phyloP scores from a whole-genome alignment of 2,888 invertebrate genomes.

The Ganaspis brasiliensis region DNA sequence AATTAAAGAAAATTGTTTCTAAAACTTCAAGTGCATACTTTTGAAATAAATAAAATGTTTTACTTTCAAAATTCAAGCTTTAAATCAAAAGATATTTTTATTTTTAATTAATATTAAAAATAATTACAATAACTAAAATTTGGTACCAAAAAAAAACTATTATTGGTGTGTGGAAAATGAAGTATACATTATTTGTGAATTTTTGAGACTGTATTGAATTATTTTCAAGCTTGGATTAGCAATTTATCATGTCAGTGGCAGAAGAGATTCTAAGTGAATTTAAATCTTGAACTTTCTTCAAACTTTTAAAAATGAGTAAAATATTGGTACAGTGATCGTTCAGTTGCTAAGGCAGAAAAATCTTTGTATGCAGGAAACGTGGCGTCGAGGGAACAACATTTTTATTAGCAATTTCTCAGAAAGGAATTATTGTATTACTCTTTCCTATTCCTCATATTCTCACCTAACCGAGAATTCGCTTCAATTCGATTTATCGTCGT shows the following conservation, averaged over 20 bases:
- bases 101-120: too few relatives aligned
- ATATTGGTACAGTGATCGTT: background rate
- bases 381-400: constrained; percentile 37
- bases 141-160: too few relatives aligned
- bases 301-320: background rate
- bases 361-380: constrained; percentile 25
- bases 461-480: constrained; percentile 9
- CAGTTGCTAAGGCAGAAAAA: background rate
- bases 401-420: constrained; percentile 36
- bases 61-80: too few relatives aligned
- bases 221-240: background rate
- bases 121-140: too few relatives aligned
- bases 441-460: constrained; percentile 19
- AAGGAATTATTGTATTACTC: constrained; percentile 37
- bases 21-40: too few relatives aligned
- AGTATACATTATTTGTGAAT: background rate
- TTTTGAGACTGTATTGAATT: background rate
- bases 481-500: constrained; percentile 21
- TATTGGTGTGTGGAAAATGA: background rate
- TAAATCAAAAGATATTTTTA: too few relatives aligned
- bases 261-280: background rate
- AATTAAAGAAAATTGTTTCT: too few relatives aligned
- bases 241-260: background rate
- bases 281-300: background rate
- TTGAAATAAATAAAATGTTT: too few relatives aligned